A percentile compares a stretch with the other conserved stretches of the same genome.
Conservation (phyloP, 2,113 vertebrate species). For the Proteles cristata region DNA sequence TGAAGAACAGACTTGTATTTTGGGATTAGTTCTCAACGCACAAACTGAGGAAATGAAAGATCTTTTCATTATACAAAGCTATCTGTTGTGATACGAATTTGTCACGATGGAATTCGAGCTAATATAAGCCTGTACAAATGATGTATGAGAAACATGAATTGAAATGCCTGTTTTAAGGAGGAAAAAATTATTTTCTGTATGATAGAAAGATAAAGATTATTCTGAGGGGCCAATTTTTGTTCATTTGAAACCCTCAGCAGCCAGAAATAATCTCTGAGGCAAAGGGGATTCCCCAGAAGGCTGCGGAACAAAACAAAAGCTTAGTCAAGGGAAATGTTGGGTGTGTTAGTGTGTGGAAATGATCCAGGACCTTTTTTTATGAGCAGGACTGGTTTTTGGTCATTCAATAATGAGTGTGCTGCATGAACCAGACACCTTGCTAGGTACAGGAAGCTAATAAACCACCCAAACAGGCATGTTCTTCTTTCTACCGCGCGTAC, state of each 20-base stretch:
- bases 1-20: background rate
- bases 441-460: background rate
- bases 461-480: background rate
- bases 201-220: slow-evolving; percentile 11
- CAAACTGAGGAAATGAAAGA: background rate
- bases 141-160: background rate
- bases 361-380: background rate
- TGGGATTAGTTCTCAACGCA: background rate
- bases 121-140: background rate
- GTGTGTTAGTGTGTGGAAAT: background rate
- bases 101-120: background rate
- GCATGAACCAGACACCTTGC: background rate
- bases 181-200: background rate
- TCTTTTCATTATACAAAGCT: slow-evolving; percentile 24
- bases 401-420: background rate
- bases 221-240: background rate
- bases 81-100: background rate
- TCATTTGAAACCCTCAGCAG: slow-evolving; percentile 20
- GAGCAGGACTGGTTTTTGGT: background rate
- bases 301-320: slow-evolving; percentile 40
- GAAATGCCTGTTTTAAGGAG: background rate
- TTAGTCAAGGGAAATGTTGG: slow-evolving; percentile 48
- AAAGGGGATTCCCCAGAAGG: slow-evolving; percentile 37
- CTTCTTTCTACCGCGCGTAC: background rate
- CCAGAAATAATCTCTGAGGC: slow-evolving; percentile 48